These are phyloP conservation scores for Channa maculata DNA, from an alignment of 2,113 vertebrate genomes.

Conservation along the genomic window DNA sequence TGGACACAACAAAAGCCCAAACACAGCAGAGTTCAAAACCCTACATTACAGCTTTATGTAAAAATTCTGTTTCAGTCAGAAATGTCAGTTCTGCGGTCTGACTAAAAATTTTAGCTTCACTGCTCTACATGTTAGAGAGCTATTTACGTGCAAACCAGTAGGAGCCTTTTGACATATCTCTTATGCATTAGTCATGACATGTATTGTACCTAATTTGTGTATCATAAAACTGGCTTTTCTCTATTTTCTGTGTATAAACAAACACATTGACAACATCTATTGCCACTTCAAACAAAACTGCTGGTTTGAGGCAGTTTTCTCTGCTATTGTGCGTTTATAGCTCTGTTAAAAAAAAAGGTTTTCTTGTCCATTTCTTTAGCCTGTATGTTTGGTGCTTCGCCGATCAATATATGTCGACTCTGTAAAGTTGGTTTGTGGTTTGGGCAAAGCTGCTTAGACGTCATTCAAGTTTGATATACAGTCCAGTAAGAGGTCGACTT, in stretches of 20 bases:
- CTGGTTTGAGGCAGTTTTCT: background rate
- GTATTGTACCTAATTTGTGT: no score
- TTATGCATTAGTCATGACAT: background rate
- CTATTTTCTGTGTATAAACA: no score
- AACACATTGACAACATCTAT: no score
- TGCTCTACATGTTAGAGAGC: background rate
- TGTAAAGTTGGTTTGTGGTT: background rate
- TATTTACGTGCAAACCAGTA: background rate
- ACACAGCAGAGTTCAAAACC: background rate
- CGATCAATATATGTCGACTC: background rate
- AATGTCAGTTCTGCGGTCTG: background rate
- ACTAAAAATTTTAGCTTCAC: background rate
- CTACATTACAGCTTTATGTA: no score
- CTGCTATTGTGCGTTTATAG: background rate
- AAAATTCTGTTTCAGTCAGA: background rate
- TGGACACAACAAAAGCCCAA: background rate
- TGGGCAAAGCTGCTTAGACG: no score
- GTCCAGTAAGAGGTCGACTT: no score
- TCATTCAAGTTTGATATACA: no score
- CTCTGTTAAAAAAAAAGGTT: background rate
- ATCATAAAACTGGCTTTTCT: no score
- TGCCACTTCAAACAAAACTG: no score
- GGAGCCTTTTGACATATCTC: slow-evolving; percentile 2
- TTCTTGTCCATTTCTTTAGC: background rate
- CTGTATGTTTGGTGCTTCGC: background rate